Percentiles rank a stretch among this genome's conserved stretches.
These are phyloP conservation scores for Zoanthus solanderi DNA, from an alignment of 92 coral and sea anemone genomes.

Conservation along the genomic window DNA sequence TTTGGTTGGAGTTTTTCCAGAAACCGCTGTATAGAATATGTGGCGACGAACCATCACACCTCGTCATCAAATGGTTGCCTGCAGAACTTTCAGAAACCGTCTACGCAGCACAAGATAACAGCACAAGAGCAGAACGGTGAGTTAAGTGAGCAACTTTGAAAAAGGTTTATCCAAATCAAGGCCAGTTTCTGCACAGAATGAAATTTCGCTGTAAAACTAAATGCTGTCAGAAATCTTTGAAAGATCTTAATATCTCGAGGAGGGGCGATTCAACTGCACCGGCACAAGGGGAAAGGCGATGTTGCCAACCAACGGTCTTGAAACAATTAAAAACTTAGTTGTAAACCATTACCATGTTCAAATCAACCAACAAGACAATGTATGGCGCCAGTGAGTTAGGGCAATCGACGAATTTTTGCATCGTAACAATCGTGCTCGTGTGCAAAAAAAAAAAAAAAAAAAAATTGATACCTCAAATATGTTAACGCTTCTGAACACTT, in stretches of 20 bases:
- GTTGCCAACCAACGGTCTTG: neutral
- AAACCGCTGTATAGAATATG: neutral
- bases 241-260: neutral
- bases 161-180: neutral
- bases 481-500: neutral
- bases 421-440: neutral
- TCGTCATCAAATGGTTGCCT: neutral
- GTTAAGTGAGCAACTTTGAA: neutral
- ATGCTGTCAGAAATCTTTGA: neutral
- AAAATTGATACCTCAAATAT: no score
- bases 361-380: neutral
- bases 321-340: neutral
- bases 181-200: neutral
- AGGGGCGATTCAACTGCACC: neutral
- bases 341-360: neutral
- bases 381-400: neutral
- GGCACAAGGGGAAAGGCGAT: neutral
- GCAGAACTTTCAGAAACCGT: neutral
- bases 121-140: neutral
- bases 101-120: neutral
- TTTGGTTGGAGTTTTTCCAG: neutral
- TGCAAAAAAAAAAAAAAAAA: neutral
- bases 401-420: neutral
- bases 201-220: neutral
- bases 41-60: neutral